These are phyloP conservation scores for Diploscapter pachys DNA, from an alignment of 1,140 invertebrate genomes.

Conservation along the genomic window DNA sequence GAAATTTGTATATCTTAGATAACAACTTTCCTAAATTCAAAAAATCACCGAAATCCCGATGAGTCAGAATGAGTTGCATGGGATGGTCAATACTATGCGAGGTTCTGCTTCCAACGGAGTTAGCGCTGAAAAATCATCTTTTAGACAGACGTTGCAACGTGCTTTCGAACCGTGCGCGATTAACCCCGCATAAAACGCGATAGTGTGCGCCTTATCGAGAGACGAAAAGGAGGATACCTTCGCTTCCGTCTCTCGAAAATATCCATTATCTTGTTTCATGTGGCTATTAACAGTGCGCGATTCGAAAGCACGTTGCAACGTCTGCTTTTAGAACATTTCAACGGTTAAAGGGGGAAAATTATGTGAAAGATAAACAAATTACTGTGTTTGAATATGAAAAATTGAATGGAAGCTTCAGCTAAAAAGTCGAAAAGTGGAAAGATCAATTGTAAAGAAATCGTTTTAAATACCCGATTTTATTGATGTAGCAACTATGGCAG, in stretches of 20 bases:
- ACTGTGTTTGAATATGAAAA: neutral
- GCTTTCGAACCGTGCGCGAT: too few relatives aligned
- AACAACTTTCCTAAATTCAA: neutral
- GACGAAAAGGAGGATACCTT: too few relatives aligned
- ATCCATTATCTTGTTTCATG: too few relatives aligned
- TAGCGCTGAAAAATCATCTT: too few relatives aligned
- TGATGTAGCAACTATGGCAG: conserved; percentile 9
- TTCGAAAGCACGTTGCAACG: too few relatives aligned
- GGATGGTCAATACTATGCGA: conserved; percentile 19
- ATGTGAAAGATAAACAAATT: neutral
- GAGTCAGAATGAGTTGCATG: conserved; percentile 30
- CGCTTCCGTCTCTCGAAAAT: too few relatives aligned
- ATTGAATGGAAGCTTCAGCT: neutral
- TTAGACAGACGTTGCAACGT: too few relatives aligned
- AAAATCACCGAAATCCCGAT: conserved; percentile 24
- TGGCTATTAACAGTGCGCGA: too few relatives aligned
- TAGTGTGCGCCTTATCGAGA: too few relatives aligned
- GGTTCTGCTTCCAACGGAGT: too few relatives aligned
- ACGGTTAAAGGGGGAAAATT: neutral
- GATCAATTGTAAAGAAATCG: neutral
- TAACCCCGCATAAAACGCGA: too few relatives aligned
- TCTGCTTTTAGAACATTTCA: neutral
- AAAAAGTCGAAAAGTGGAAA: neutral
- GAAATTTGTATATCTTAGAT: neutral
- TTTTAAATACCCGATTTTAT: conserved; percentile 7